A percentile compares a stretch with the other conserved stretches of the same genome.
Evolutionary conservation across 2,888 invertebrate species (phyloP).

Genomic region (Lottia scabra): DNA sequence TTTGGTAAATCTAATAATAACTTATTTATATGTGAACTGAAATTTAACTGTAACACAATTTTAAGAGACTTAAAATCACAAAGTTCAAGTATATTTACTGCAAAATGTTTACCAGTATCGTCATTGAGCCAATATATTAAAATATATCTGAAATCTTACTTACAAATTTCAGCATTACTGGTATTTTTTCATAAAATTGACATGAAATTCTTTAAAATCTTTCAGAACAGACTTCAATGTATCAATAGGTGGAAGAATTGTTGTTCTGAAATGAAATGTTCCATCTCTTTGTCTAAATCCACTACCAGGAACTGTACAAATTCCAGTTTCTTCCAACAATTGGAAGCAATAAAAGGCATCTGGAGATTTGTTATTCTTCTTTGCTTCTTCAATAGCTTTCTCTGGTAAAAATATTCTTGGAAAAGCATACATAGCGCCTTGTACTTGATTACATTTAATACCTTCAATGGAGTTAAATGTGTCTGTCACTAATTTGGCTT

Average conservation of each 20-base stretch:
- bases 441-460: constrained; percentile 84
- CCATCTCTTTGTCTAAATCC: constrained; percentile 96
- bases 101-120: too few relatives aligned
- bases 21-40: too few relatives aligned
- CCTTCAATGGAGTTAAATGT: constrained; percentile 93
- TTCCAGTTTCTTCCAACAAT: constrained; percentile 87
- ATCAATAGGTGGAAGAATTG: constrained; percentile 91
- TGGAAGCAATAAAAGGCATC: constrained; percentile 95
- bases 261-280: constrained; percentile 95
- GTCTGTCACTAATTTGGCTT: constrained; percentile 87
- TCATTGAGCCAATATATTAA: too few relatives aligned
- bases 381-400: constrained; percentile 87
- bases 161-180: constrained; percentile 30
- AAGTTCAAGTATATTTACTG: too few relatives aligned
- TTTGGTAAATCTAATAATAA: too few relatives aligned
- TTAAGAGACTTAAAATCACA: too few relatives aligned
- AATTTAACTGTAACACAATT: too few relatives aligned
- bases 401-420: constrained; percentile 85
- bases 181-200: constrained; percentile 81
- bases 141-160: too few relatives aligned
- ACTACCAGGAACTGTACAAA: constrained; percentile 88
- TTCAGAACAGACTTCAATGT: constrained; percentile 85
- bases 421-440: constrained; percentile 99
- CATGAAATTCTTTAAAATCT: constrained; percentile 85
- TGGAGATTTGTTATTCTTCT: constrained; percentile 75